Conservation (phyloP, 1,140 invertebrate species). For the Neomicropteryx cornuta region DNA sequence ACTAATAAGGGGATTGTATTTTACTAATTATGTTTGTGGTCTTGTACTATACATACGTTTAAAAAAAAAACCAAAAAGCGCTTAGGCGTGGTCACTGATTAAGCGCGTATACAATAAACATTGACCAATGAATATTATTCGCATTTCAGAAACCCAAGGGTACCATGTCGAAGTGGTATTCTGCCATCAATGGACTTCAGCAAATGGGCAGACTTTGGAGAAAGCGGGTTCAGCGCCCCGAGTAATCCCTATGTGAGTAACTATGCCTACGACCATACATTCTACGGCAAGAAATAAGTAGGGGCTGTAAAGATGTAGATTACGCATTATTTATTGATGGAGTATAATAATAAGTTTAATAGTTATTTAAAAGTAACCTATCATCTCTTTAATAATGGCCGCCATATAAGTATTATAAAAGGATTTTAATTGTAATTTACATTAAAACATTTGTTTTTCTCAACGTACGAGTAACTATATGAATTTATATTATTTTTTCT, state of each 20-base stretch:
- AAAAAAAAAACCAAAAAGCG: too few relatives aligned
- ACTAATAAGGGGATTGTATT: too few relatives aligned
- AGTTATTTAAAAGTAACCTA: neutral
- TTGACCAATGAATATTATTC: slow-evolving; percentile 9
- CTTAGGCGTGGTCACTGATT: too few relatives aligned
- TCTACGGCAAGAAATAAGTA: slow-evolving; percentile 43
- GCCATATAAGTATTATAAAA: slow-evolving; percentile 6
- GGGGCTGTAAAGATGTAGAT: slow-evolving; percentile 12
- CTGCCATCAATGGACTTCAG: slow-evolving; percentile 75
- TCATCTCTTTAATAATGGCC: neutral
- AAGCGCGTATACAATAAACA: too few relatives aligned
- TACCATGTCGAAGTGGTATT: slow-evolving; percentile 77
- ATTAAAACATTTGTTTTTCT: slow-evolving; percentile 2
- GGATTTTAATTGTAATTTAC: slow-evolving; percentile 1
- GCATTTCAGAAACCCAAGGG: slow-evolving; percentile 69
- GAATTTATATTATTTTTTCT: too few relatives aligned
- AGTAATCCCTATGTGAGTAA: slow-evolving; percentile 54
- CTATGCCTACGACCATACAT: slow-evolving; percentile 41
- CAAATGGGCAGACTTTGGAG: slow-evolving; percentile 71
- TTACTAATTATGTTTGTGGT: too few relatives aligned
- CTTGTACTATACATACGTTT: too few relatives aligned
- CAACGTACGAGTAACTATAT: too few relatives aligned
- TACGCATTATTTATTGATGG: slow-evolving; percentile 17
- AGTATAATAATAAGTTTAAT: neutral
- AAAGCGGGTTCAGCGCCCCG: slow-evolving; percentile 31